Percentiles rank a stretch among this genome's conserved stretches.
Evolutionary conservation across 2,797 vertebrate species (phyloP).

Genomic region (Scomberomorus guttatus): DNA sequence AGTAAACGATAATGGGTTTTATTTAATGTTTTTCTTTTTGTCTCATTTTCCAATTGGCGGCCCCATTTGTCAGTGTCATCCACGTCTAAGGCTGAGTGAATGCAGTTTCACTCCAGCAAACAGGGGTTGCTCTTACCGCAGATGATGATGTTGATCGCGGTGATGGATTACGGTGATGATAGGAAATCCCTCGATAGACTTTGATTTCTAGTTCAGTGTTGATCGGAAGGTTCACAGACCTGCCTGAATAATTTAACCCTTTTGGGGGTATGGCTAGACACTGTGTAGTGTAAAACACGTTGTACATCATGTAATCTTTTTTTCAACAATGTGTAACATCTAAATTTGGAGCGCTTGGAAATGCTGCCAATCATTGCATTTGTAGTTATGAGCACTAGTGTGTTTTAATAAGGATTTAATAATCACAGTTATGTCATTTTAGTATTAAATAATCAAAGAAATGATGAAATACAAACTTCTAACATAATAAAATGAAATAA

Average conservation of each 20-base stretch:
- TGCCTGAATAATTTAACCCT: constrained; percentile 66
- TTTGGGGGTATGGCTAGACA: constrained; percentile 20
- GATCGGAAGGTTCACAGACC: constrained; percentile 58
- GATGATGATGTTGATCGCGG: constrained; percentile 81
- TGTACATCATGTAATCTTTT: constrained; percentile 6
- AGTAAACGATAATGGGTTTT: constrained; percentile 81
- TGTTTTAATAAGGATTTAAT: background rate
- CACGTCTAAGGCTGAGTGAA: constrained; percentile 73
- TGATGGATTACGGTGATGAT: constrained; percentile 76
- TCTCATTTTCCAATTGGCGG: constrained; percentile 82
- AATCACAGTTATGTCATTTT: background rate
- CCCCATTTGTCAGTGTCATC: constrained; percentile 83
- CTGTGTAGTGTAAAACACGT: constrained; percentile 29
- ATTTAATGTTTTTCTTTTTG: constrained; percentile 84
- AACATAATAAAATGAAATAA: no score
- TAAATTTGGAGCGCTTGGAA: constrained; percentile 1
- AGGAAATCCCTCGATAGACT: constrained; percentile 53
- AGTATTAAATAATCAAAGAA: background rate
- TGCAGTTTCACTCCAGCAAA: constrained; percentile 77
- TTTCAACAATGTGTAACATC: background rate
- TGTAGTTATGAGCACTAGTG: background rate
- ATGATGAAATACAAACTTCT: no score
- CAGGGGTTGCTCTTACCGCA: constrained; percentile 76
- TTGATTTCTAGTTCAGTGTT: constrained; percentile 74
- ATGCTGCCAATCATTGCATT: background rate